phyloP scores from a whole-genome alignment of 2,797 vertebrate species.

The Spinus olivaceus region DNA sequence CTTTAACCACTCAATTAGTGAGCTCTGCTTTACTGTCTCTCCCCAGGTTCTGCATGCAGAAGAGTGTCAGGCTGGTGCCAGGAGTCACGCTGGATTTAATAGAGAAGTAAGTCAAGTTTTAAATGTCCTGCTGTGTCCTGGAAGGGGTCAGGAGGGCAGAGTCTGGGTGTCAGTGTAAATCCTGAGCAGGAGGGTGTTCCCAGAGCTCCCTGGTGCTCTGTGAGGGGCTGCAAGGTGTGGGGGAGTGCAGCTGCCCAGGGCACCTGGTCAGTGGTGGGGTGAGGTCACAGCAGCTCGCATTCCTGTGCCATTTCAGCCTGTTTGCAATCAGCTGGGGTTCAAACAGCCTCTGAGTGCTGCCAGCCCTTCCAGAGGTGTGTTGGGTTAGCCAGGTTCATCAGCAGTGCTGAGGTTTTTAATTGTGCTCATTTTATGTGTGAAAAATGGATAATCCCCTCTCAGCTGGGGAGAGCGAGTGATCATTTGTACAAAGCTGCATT shows the following conservation, averaged over 20 bases:
- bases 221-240: background rate
- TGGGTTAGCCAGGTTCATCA: background rate
- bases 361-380: background rate
- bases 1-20: background rate
- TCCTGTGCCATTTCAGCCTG: background rate
- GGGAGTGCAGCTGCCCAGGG: background rate
- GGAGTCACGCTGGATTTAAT: slow-evolving; percentile 98
- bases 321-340: background rate
- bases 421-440: background rate
- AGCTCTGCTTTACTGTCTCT: slow-evolving; percentile 24
- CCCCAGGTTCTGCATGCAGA: slow-evolving; percentile 98
- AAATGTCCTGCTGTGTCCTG: background rate
- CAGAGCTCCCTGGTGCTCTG: background rate
- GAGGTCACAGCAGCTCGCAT: background rate
- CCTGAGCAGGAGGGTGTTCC: background rate
- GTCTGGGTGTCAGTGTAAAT: background rate
- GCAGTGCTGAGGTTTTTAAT: background rate
- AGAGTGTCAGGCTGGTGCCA: slow-evolving; percentile 94
- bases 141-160: background rate
- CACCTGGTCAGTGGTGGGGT: background rate
- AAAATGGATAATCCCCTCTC: background rate
- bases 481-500: background rate
- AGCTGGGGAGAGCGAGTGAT: background rate
- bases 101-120: slow-evolving; percentile 88
- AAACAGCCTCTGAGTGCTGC: background rate